These are phyloP conservation scores for Heliconius hewitsoni DNA, from an alignment of 1,140 invertebrate species.

Conservation along the genomic window DNA sequence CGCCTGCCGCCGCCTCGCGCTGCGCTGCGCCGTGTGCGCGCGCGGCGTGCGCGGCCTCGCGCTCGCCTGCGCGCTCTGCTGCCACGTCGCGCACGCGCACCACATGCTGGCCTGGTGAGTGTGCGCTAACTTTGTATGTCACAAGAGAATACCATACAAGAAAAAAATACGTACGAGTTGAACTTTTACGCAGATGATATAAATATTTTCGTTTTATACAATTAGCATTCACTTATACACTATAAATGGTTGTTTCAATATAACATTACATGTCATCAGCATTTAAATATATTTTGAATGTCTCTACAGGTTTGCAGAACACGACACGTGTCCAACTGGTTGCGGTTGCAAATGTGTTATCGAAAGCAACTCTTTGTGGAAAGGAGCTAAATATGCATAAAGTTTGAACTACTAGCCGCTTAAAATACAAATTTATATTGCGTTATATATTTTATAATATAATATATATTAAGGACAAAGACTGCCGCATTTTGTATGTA, in stretches of 20 bases:
- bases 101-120: conserved; percentile 84
- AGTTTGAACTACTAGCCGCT: neutral
- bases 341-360: conserved; percentile 94
- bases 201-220: neutral
- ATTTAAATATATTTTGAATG: neutral
- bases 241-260: neutral
- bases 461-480: conserved; percentile 44
- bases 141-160: too few relatives aligned
- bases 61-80: conserved; percentile 91
- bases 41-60: conserved; percentile 91
- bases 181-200: too few relatives aligned
- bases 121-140: too few relatives aligned
- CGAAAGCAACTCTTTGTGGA: conserved; percentile 80
- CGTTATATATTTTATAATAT: conserved; percentile 26
- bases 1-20: conserved; percentile 86
- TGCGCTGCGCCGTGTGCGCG: conserved; percentile 92
- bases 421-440: conserved; percentile 5
- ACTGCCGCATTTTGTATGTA: conserved; percentile 57
- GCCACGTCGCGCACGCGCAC: conserved; percentile 95
- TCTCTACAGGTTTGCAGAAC: conserved; percentile 67
- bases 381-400: conserved; percentile 66
- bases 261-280: neutral
- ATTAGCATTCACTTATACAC: neutral
- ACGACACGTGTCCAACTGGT: conserved; percentile 84
- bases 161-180: too few relatives aligned